Evolutionary conservation across 2,113 vertebrate species (phyloP).

Genomic region (Dryoscopus gambensis): DNA sequence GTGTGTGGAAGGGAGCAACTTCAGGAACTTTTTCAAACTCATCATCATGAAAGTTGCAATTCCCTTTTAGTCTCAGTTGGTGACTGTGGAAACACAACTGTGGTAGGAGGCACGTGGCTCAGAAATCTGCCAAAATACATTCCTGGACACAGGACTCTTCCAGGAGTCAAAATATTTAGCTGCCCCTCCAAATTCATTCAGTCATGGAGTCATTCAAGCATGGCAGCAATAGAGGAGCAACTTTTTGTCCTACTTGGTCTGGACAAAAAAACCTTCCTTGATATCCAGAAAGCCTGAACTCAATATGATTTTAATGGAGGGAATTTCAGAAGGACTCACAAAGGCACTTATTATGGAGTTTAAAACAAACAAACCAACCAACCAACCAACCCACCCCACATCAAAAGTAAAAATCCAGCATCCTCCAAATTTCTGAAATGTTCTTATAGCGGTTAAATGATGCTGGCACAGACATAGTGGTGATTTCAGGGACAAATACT

Average conservation of each 20-base stretch:
- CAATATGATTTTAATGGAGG: not conserved
- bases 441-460: not conserved
- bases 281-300: not conserved
- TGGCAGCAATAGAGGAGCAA: not conserved
- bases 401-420: not conserved
- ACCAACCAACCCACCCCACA: not conserved
- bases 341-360: not conserved
- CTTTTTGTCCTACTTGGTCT: not conserved
- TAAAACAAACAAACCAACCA: not conserved
- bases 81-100: not conserved
- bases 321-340: not conserved
- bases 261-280: not conserved
- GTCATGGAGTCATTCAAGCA: not conserved
- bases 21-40: not conserved
- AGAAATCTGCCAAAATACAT: not conserved
- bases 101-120: not conserved
- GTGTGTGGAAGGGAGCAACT: not conserved
- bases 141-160: not conserved
- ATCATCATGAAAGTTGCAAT: not conserved
- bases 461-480: not conserved
- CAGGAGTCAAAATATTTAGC: not conserved
- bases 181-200: not conserved
- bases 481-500: not conserved
- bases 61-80: not conserved
- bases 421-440: not conserved